phyloP scores from a whole-genome alignment of 2,797 vertebrate species.

The Melanotaenia boesemani region DNA sequence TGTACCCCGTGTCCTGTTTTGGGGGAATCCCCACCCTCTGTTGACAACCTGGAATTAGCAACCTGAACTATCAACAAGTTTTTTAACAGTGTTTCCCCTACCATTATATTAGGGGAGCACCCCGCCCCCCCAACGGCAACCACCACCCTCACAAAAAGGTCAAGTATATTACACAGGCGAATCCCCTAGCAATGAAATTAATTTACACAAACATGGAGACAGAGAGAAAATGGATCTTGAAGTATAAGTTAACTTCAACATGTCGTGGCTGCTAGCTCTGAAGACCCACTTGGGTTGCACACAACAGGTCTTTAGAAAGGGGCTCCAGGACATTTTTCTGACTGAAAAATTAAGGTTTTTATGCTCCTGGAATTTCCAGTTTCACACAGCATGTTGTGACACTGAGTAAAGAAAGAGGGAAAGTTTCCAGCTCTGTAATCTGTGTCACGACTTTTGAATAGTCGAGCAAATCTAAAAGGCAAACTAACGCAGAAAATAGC shows the following conservation, averaged over 20 bases:
- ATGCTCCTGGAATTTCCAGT: slow-evolving; percentile 39
- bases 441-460: slow-evolving; percentile 43
- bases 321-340: neutral
- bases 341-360: slow-evolving; percentile 38
- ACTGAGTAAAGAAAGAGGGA: slow-evolving; percentile 21
- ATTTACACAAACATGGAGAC: slow-evolving; percentile 28
- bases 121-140: too few species aligned
- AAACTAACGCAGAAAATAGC: slow-evolving; percentile 16
- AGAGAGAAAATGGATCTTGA: slow-evolving; percentile 26
- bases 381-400: slow-evolving; percentile 26
- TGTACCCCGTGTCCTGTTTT: slow-evolving; percentile 20
- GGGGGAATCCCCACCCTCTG: slow-evolving; percentile 18
- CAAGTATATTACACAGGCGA: too few species aligned
- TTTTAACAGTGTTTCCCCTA: neutral
- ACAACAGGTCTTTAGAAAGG: slow-evolving; percentile 10
- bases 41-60: slow-evolving; percentile 24
- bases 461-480: slow-evolving; percentile 20
- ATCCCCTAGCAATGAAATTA: slow-evolving; percentile 3
- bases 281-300: slow-evolving; percentile 31
- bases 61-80: slow-evolving; percentile 14
- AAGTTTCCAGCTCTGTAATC: slow-evolving; percentile 48
- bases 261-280: slow-evolving; percentile 6
- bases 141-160: too few species aligned
- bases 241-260: slow-evolving; percentile 28
- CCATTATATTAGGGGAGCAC: too few species aligned